These are phyloP conservation scores for Hirundo rustica DNA, from an alignment of 2,797 vertebrate species.

Conservation along the genomic window DNA sequence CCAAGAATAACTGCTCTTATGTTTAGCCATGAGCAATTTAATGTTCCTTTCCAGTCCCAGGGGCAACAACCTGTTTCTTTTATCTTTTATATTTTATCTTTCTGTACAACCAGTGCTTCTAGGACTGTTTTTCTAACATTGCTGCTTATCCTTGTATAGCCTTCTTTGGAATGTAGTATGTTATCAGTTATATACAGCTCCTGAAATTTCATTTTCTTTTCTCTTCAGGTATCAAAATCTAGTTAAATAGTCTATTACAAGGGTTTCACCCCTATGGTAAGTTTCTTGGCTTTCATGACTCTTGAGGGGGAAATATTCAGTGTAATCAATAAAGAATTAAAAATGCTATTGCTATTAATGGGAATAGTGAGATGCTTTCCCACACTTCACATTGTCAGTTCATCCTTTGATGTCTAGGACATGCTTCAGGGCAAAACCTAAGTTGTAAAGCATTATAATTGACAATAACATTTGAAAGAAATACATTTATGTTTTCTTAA, in stretches of 20 bases:
- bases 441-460: background rate
- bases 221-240: constrained; percentile 49
- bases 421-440: background rate
- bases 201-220: constrained; percentile 62
- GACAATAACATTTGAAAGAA: background rate
- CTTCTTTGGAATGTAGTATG: background rate
- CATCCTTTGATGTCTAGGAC: constrained; percentile 9
- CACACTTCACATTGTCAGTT: background rate
- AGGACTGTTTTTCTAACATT: constrained; percentile 4
- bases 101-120: constrained; percentile 26
- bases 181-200: constrained; percentile 60
- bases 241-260: constrained; percentile 60
- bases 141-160: constrained; percentile 23
- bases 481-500: background rate
- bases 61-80: constrained; percentile 19
- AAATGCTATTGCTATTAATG: constrained; percentile 32
- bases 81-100: constrained; percentile 38
- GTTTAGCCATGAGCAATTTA: constrained; percentile 16
- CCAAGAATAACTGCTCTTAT: constrained; percentile 25
- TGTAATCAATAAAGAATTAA: constrained; percentile 43
- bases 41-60: background rate
- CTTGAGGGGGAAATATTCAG: constrained; percentile 30
- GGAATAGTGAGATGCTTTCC: background rate
- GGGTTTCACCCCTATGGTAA: background rate
- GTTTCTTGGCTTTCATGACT: constrained; percentile 52